A percentile compares a stretch with the other conserved stretches of the same genome.
These are phyloP conservation scores for Salticus scenicus DNA, from an alignment of 2,888 invertebrate species.

Conservation along the genomic window DNA sequence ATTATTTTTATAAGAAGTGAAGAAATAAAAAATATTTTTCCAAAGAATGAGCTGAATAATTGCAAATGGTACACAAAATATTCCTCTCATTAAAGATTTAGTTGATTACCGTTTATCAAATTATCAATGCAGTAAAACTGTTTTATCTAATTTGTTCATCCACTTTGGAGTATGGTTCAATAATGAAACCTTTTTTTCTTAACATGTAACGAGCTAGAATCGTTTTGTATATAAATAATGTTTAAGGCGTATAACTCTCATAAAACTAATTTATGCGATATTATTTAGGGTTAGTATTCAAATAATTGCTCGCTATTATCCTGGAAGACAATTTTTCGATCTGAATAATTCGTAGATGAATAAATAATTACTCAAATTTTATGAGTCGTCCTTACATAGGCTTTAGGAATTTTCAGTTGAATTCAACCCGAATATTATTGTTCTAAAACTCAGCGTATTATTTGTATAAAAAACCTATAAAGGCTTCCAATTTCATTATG, in stretches of 20 bases:
- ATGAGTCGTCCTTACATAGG: too few species aligned
- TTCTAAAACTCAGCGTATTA: too few species aligned
- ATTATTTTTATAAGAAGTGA: too few species aligned
- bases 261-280: not conserved
- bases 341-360: too few species aligned
- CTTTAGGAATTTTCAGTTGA: too few species aligned
- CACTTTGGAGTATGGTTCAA: not conserved
- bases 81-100: not conserved
- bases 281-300: not conserved
- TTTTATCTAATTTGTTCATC: not conserved
- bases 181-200: not conserved
- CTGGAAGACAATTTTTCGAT: too few species aligned
- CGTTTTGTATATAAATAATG: not conserved
- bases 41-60: too few species aligned
- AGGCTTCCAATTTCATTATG: too few species aligned
- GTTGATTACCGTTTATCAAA: constrained; percentile 5
- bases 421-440: too few species aligned
- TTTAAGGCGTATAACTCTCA: not conserved
- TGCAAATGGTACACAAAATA: not conserved
- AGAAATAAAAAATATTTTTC: too few species aligned
- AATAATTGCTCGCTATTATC: not conserved
- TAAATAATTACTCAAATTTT: too few species aligned
- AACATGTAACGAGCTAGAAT: not conserved
- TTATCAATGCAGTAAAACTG: not conserved
- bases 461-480: too few species aligned